Base-by-base conservation (phyloP, 2,888 invertebrate species). In the Ypsolopha sequella region DNA sequence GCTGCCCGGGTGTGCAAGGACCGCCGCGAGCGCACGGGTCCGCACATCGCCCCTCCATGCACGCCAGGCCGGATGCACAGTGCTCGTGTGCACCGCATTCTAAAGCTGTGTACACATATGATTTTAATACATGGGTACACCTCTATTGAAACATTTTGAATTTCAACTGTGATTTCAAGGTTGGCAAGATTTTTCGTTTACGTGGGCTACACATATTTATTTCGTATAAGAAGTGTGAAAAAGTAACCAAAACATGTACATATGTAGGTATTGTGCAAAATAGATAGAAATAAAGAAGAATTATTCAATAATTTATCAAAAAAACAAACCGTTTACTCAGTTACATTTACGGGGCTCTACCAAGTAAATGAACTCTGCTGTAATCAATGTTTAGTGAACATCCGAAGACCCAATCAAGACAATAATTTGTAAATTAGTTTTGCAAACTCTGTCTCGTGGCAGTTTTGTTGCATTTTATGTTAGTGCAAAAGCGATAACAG, bases 1-100 rank as follows among this genome's bases (percentile, higher is more conserved):
- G 92, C 63, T 95, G 93, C 50, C 91, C 89, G 44, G 87, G 76
- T 34, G 89, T 80, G 69, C 96, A 96, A 2, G 94, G 95, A 57
- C 93, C 84, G 87, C 90, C 71, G 88, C 87, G 72, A 10, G 90
- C 88, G 75, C 96, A 96, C 24, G 96, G 96, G 77, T 95, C 95
- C 55, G 91, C 89, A 68, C 96, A 96, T 59, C 91, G 89, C 14
- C 91, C 90, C 68, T 91, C 90, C 62, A 95, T 88, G 73, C 97
- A 97, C 58, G 95, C 92, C 70, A 93, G 89, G 60, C 92, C 91
- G 45, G 88, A 74, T 41, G 93, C 89, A 70, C 97, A 97, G 62
- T 96, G 94, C 63, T 90, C 90, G 77, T 95, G 93, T 49, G 91
- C 90, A 54, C 90, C 88, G 80, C 96, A 96, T 70, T 91, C 91